Evolutionary conservation across 2,797 vertebrate genomes (phyloP).

Genomic region (Eurystomus glaucurus): DNA sequence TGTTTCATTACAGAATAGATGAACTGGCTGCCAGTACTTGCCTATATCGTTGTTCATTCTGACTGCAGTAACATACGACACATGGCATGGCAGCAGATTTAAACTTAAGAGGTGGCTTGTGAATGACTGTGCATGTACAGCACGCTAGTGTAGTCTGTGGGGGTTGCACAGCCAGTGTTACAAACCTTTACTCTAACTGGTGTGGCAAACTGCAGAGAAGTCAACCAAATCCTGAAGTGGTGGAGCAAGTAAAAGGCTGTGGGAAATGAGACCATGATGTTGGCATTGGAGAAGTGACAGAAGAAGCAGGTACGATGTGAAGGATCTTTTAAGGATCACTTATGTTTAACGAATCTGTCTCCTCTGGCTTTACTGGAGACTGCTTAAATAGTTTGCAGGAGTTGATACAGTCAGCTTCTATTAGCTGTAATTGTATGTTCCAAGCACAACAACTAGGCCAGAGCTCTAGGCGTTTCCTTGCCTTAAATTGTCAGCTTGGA

Average conservation of each 20-base stretch:
- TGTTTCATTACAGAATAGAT: neutral
- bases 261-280: neutral
- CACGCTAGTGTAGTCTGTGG: neutral
- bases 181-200: neutral
- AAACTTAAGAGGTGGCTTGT: neutral
- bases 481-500: neutral
- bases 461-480: neutral
- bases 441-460: neutral
- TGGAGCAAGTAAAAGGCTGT: neutral
- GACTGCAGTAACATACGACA: neutral
- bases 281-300: neutral
- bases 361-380: constrained; percentile 8
- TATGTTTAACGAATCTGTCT: neutral
- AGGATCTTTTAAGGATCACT: neutral
- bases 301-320: neutral
- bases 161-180: neutral
- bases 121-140: neutral
- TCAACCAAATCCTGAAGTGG: neutral
- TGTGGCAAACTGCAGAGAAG: neutral
- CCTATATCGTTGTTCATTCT: fast-evolving
- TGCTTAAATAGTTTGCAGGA: neutral
- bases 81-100: fast-evolving
- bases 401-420: neutral
- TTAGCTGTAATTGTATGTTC: neutral
- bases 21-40: neutral